A percentile compares a stretch with the other conserved stretches of the same genome.
These are phyloP conservation scores for Sylvilagus floridanus DNA, from an alignment of 2,797 vertebrate species.

Conservation along the genomic window DNA sequence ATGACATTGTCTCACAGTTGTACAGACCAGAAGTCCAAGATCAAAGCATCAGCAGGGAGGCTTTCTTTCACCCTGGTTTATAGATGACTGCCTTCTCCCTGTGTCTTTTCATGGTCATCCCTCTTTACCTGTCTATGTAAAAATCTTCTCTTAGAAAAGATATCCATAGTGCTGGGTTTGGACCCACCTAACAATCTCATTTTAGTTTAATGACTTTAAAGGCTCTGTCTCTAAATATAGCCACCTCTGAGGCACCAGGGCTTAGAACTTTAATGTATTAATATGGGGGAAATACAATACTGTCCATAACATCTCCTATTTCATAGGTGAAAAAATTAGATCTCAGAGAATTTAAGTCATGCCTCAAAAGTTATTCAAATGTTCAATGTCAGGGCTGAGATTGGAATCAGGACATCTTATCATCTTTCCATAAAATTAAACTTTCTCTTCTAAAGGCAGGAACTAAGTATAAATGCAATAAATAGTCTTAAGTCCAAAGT, in stretches of 20 bases:
- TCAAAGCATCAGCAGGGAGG: background rate
- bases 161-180: background rate
- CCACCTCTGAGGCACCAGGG: background rate
- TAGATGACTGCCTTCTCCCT: background rate
- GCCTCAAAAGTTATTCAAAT: background rate
- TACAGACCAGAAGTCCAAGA: background rate
- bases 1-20: background rate
- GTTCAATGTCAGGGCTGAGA: background rate
- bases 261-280: background rate
- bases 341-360: background rate
- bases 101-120: background rate
- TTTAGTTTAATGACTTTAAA: background rate
- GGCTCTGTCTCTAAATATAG: background rate
- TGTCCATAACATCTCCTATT: background rate
- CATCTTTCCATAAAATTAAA: background rate
- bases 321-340: background rate
- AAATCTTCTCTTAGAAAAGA: background rate
- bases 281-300: background rate
- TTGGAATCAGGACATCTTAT: background rate
- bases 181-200: background rate
- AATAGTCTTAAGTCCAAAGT: background rate
- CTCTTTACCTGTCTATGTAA: background rate
- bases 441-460: background rate
- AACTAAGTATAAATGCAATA: background rate
- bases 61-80: background rate